A percentile compares a stretch with the other conserved stretches of the same genome.
Conservation (phyloP, 1,140 invertebrate species). For the Latrodectus geometricus region DNA sequence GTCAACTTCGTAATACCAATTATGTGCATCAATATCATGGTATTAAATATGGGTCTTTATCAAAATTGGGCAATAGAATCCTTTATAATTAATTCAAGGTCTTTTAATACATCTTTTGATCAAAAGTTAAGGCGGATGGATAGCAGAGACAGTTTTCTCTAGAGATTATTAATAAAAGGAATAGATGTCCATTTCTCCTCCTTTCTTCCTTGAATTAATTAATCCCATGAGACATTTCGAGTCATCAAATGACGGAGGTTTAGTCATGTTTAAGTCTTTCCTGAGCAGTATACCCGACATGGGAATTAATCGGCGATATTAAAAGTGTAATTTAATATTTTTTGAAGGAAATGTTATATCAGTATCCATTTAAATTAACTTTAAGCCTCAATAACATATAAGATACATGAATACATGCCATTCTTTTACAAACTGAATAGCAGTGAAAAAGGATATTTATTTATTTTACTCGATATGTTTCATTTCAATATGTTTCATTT, state of each 20-base stretch:
- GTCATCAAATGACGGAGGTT: conserved; percentile 15
- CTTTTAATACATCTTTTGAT: neutral
- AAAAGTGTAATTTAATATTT: conserved; percentile 18
- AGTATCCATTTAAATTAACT: too few species aligned
- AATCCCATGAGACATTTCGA: conserved; percentile 15
- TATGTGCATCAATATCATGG: neutral
- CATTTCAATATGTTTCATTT: too few species aligned
- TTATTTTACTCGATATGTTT: too few species aligned
- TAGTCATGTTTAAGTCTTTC: neutral
- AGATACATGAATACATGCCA: too few species aligned
- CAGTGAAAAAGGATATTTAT: too few species aligned
- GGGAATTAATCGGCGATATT: conserved; percentile 9
- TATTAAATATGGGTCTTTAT: neutral
- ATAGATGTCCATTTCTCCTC: conserved; percentile 7
- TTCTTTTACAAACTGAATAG: too few species aligned
- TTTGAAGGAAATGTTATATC: too few species aligned
- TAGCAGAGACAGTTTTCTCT: neutral
- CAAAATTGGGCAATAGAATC: neutral
- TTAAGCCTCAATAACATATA: too few species aligned
- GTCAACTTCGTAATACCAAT: neutral
- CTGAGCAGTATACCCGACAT: neutral
- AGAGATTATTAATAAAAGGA: conserved; percentile 9
- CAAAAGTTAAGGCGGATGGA: neutral
- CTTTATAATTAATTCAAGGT: neutral
- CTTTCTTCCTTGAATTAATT: conserved; percentile 14